Evolutionary conservation across 2,888 invertebrate species (phyloP), one percentile per base, ranked within the genome.

Genomic region (Fragum fragum): DNA sequence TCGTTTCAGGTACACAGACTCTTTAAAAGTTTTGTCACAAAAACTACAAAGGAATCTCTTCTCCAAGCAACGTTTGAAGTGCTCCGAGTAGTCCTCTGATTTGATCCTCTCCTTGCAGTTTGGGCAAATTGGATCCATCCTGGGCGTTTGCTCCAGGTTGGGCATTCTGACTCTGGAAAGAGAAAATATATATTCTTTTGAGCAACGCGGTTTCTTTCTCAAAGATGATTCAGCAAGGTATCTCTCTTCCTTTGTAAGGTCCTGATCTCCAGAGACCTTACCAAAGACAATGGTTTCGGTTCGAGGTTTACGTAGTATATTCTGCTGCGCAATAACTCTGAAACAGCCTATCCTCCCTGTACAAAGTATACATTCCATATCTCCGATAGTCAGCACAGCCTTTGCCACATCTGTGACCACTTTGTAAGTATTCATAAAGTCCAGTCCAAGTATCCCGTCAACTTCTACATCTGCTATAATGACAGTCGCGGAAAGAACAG

Each of bases 171-270:
- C 52, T 28, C 70, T 79, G 74, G 39, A 79, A 79, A 47, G n/a
- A 74, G 74, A 74, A 70, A 29, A 70, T 7, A 74, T 36, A 77
- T 53, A 74, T 53, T 79, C 70, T 39, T 74, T 59, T 36, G 36
- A 55, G 74, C 79, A 79, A 53, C n/a, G n/a, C n/a, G n/a, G n/a
- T n/a, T n/a, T n/a, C n/a, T n/a, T n/a, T n/a, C n/a, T n/a, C n/a
- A n/a, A n/a, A n/a, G 59, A 59, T 23, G 59, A 6, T 59, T 59
- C 59, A 21, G 21, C 59, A 5, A 59, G 23, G 59, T 59, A 59
- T 16, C 6, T 16, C 6, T 2, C 28, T 16, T 16, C 59, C 23
- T 6, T 59, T 59, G 14, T 59, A 23, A 59, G 59, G 3, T 5
- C 7, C 16, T 59, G 26, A 26, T 23, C 26, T 26, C 59, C 59